Percentiles rank a stretch among this genome's conserved stretches.
phyloP scores from a whole-genome alignment of 2,888 invertebrate genomes.

The Drosophila helvetica region DNA sequence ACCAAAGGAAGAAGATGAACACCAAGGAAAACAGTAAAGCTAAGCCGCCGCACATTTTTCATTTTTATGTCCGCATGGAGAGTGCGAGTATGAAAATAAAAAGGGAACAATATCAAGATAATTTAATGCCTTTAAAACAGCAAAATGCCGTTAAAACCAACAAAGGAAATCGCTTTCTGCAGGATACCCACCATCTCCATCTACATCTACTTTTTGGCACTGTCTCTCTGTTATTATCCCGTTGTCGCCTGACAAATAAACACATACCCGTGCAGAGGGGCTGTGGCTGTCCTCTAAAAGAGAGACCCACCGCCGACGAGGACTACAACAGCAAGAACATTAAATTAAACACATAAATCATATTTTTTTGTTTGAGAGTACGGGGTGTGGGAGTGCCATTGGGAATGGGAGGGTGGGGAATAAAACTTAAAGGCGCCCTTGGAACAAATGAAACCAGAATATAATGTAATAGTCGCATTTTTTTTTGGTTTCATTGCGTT shows the following conservation, averaged over 20 bases:
- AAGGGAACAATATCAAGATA: constrained; percentile 48
- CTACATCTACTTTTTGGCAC: constrained; percentile 1
- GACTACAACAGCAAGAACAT: constrained; percentile 59
- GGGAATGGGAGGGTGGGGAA: not conserved
- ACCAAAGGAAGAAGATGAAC: constrained; percentile 16
- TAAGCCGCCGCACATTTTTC: constrained; percentile 68
- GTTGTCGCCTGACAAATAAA: constrained; percentile 79
- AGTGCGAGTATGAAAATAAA: constrained; percentile 3
- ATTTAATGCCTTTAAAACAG: constrained; percentile 78
- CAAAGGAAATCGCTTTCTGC: constrained; percentile 61
- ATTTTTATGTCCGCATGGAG: constrained; percentile 60
- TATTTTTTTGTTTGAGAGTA: constrained; percentile 55
- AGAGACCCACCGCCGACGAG: constrained; percentile 16
- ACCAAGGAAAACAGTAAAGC: constrained; percentile 14
- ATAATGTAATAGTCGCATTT: constrained; percentile 36
- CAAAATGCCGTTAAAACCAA: constrained; percentile 71
- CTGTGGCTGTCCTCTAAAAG: constrained; percentile 50
- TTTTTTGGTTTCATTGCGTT: constrained; percentile 39
- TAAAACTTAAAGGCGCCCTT: constrained; percentile 29
- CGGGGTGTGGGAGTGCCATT: constrained; percentile 33
- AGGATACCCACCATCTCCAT: constrained; percentile 32
- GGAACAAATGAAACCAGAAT: constrained; percentile 37
- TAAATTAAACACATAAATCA: constrained; percentile 78
- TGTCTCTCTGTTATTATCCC: constrained; percentile 67
- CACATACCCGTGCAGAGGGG: constrained; percentile 50